A percentile compares a stretch with the other conserved stretches of the same genome.
Evolutionary conservation across 2,888 invertebrate species (phyloP).

Genomic region (Agonopterix alstromeriana): DNA sequence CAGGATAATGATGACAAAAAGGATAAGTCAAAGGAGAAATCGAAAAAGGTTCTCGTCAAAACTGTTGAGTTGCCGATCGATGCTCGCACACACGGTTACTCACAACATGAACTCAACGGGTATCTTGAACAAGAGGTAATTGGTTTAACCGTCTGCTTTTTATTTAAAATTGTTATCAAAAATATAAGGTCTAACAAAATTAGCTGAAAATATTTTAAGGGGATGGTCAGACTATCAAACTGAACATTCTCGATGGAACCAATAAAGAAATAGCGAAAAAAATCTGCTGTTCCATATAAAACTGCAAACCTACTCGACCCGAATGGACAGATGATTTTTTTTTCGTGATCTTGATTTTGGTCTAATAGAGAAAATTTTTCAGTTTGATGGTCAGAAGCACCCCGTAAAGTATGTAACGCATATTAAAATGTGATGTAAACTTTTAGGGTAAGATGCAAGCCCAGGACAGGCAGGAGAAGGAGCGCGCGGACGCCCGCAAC

Average conservation of each 20-base stretch:
- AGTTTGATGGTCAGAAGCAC: too few species aligned
- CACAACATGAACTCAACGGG: slow-evolving; percentile 82
- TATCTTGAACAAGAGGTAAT: slow-evolving; percentile 88
- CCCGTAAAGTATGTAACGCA: too few species aligned
- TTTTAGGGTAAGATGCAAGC: slow-evolving; percentile 85
- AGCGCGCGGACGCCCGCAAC: slow-evolving; percentile 96
- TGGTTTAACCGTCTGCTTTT: background rate
- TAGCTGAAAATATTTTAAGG: too few species aligned
- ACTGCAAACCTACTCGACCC: too few species aligned
- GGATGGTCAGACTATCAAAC: too few species aligned
- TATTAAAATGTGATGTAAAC: too few species aligned
- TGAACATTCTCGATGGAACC: background rate
- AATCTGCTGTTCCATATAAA: too few species aligned
- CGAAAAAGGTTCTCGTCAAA: slow-evolving; percentile 87
- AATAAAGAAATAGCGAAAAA: background rate
- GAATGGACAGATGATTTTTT: too few species aligned
- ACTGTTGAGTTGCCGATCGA: slow-evolving; percentile 91
- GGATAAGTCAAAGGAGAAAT: slow-evolving; percentile 78
- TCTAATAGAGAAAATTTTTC: too few species aligned
- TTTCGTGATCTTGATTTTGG: too few species aligned
- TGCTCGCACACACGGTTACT: slow-evolving; percentile 82
- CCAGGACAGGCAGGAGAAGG: slow-evolving; percentile 94
- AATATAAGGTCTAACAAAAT: too few species aligned
- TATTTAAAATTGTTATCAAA: too few species aligned
- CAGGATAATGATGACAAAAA: slow-evolving; percentile 79